phyloP scores from a whole-genome alignment of 30 jellyfish, hydroid and myxozoan species.

The Clytia hemisphaerica region DNA sequence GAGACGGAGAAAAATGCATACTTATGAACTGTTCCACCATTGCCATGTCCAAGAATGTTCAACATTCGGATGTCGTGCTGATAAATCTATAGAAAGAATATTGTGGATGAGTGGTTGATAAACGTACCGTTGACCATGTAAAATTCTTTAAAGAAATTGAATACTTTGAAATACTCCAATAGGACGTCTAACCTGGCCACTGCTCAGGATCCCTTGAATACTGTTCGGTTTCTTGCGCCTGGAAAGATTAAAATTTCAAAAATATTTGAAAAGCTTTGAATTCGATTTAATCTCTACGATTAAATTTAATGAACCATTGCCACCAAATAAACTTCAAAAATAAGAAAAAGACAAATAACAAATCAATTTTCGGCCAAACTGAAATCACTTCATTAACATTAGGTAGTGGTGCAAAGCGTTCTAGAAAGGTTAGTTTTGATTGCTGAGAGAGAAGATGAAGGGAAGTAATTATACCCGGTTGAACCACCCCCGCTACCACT shows the following conservation, averaged over 20 bases:
- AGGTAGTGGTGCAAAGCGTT: neutral
- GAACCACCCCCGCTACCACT: conserved; percentile 72
- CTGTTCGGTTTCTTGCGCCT: conserved; percentile 91
- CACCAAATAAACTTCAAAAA: too few relatives aligned
- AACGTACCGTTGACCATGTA: neutral
- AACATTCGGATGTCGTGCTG: conserved; percentile 68
- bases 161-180: neutral
- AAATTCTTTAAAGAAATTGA: neutral
- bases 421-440: too few relatives aligned
- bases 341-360: neutral
- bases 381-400: neutral
- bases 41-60: conserved; percentile 91
- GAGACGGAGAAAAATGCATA: too few relatives aligned
- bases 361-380: neutral
- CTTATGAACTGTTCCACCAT: conserved; percentile 98
- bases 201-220: conserved; percentile 59
- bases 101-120: neutral
- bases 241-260: neutral
- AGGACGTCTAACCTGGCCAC: conserved; percentile 66
- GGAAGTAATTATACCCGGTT: conserved; percentile 45
- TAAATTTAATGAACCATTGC: too few relatives aligned
- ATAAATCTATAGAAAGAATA: conserved; percentile 38
- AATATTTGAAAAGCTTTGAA: neutral
- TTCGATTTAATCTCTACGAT: too few relatives aligned
- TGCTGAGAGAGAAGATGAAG: too few relatives aligned